phyloP scores from a whole-genome alignment of 2,888 invertebrate species.

The Thymelicus sylvestris region DNA sequence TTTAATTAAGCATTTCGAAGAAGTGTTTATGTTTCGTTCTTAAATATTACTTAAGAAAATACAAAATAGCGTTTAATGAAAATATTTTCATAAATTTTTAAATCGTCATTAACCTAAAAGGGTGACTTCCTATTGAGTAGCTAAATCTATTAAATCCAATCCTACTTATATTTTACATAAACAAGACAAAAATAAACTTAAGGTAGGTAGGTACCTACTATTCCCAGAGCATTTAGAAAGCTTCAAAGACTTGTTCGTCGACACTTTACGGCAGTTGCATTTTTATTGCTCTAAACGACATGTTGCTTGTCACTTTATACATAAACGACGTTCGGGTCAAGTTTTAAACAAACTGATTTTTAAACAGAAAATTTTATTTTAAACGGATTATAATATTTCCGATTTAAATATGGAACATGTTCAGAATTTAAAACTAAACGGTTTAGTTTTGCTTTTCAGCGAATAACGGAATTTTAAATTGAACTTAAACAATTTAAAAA shows the following conservation, averaged over 20 bases:
- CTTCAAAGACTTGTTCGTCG: slow-evolving; percentile 5
- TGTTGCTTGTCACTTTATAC: slow-evolving; percentile 10
- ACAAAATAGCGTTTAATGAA: neutral
- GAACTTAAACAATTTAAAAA: no score
- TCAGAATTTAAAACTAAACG: neutral
- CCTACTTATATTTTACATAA: slow-evolving; percentile 9
- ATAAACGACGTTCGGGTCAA: neutral
- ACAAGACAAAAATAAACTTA: neutral
- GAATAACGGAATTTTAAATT: neutral
- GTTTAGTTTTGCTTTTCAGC: neutral
- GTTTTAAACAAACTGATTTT: neutral
- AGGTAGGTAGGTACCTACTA: neutral
- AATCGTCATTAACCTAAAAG: neutral
- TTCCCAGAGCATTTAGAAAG: slow-evolving; percentile 2
- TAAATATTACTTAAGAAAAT: no score
- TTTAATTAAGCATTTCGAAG: no score
- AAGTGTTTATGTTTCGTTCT: no score
- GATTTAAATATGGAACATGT: neutral
- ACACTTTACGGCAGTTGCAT: slow-evolving; percentile 12
- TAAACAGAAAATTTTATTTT: neutral
- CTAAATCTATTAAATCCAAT: slow-evolving; percentile 2
- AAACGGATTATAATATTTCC: neutral
- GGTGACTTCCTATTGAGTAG: neutral
- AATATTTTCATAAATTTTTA: neutral
- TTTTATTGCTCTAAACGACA: slow-evolving; percentile 13